Base-by-base conservation (phyloP, 2,113 vertebrate species). In the Atractosteus spatula region DNA sequence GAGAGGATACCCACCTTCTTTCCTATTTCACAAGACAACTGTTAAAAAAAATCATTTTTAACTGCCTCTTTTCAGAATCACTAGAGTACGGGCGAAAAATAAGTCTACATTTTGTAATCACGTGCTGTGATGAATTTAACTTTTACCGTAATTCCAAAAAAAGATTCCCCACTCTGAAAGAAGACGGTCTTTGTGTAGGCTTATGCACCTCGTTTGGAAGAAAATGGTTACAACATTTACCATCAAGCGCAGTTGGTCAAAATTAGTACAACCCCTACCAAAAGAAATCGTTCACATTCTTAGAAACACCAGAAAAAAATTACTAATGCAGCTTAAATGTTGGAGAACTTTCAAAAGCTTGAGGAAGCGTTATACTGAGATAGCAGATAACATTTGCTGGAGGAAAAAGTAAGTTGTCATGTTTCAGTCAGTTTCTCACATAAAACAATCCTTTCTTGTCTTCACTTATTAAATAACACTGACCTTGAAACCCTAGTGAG, bases 401-500 rank as follows among this genome's bases (percentile, higher is more conserved):
- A 73, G 82, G 83, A 81, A 82, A 81, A 82, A 76, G 80, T 76
- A 80, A 78, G 80, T 13, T 74, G 81, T 81, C 85, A 83, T 84
- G 83, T 89, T 89, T 89, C 85, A 86, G 89, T 89, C 86, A 89
- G 55, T n/a, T 55, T 68, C 47, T 47, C 13, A 55, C 17, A 8
- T 55, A 55, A 55, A 68, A 68, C 16, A 29, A 51, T 51, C 29
- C 54, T 55, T 55, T 68, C 55, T 41, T n/a, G n/a, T 11, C 16
- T 55, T 54, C 17, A 79, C 80, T 77, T 70, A 29, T 78, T 67
- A 75, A 54, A 74, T 72, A 75, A 84, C 78, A 72, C 74, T 85
- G 87, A 82, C 87, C 89, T 89, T 88, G 87, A 87, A 84, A 4
- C 77, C 78, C 67, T 73, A 8, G 78, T 75, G 74, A 89, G 86